Evolutionary conservation across 2,113 vertebrate species (phyloP).

Genomic region (Corapipo altera): DNA sequence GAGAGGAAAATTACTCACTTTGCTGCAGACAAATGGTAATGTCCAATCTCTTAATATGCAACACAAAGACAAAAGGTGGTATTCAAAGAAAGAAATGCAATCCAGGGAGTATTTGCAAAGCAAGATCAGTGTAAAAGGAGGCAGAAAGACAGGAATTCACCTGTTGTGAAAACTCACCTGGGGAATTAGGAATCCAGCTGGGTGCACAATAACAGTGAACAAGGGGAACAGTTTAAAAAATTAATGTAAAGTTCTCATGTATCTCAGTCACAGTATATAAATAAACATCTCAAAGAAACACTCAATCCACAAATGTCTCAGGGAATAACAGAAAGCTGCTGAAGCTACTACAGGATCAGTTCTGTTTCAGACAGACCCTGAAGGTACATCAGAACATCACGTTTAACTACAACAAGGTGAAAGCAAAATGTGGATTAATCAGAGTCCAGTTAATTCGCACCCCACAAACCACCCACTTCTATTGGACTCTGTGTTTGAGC

Average conservation of each 20-base stretch:
- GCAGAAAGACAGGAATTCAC: not conserved
- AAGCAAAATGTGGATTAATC: not conserved
- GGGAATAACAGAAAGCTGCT: not conserved
- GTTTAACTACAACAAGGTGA: not conserved
- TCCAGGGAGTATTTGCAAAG: not conserved
- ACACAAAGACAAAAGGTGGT: not conserved
- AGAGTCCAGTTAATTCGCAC: not conserved
- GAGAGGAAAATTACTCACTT: not conserved
- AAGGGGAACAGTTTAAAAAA: not conserved
- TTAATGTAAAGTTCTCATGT: not conserved
- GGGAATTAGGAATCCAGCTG: not conserved
- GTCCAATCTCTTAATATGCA: not conserved
- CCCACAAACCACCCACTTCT: not conserved
- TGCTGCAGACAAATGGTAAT: not conserved
- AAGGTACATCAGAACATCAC: accelerated
- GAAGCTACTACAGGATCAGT: not conserved
- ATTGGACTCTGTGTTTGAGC: not conserved
- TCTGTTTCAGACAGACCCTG: not conserved
- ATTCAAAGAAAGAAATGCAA: not conserved
- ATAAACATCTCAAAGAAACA: not conserved
- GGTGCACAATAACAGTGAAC: not conserved
- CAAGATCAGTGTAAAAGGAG: not conserved
- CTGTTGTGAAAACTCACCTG: not conserved
- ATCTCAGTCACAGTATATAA: not conserved
- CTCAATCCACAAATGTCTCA: not conserved